Percentiles rank a stretch among this genome's conserved stretches.
Evolutionary conservation across 2,797 vertebrate genomes (phyloP).

Genomic region (Neopelma chrysocephalum): DNA sequence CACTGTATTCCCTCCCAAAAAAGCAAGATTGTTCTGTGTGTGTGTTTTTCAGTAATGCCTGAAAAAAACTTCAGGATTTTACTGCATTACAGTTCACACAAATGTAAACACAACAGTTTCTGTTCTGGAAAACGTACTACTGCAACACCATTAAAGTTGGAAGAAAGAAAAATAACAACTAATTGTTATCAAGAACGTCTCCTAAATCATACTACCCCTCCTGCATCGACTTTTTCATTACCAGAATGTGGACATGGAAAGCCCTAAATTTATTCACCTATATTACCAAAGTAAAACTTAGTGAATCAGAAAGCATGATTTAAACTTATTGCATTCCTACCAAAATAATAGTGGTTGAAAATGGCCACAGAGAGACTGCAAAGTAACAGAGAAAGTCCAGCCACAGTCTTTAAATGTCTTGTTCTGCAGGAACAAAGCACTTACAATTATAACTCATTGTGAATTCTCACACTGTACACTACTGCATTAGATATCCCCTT

Average conservation of each 20-base stretch:
- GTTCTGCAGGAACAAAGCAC: background rate
- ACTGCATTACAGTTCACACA: background rate
- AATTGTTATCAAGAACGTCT: background rate
- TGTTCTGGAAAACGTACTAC: background rate
- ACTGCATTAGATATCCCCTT: background rate
- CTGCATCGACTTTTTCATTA: background rate
- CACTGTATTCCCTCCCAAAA: background rate
- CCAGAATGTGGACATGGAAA: background rate
- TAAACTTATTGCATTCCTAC: background rate
- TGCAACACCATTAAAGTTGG: background rate
- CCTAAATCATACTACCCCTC: background rate
- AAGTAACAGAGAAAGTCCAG: background rate
- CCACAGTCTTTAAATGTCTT: background rate
- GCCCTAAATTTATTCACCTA: background rate
- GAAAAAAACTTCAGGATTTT: background rate
- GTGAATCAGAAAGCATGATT: background rate
- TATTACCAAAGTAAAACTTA: background rate
- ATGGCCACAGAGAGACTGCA: background rate
- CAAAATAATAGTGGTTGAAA: background rate
- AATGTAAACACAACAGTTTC: background rate
- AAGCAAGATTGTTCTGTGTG: background rate
- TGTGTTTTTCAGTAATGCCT: background rate
- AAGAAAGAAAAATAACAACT: background rate
- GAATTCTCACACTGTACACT: background rate
- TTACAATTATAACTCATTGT: background rate